Evolutionary conservation across 2,888 invertebrate species (phyloP).

Genomic region (Nesidiocoris tenuis): DNA sequence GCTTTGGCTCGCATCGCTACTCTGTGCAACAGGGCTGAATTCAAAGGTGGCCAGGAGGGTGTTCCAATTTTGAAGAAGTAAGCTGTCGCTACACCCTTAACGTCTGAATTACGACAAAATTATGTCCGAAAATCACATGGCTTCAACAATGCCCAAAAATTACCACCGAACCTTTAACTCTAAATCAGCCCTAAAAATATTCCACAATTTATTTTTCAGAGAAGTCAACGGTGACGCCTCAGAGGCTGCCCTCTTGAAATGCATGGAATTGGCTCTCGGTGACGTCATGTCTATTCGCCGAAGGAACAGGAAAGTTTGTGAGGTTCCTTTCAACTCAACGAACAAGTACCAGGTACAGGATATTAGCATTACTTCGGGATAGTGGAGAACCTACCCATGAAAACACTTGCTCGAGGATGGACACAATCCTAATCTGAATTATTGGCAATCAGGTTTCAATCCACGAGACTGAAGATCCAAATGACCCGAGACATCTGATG

Average conservation of each 20-base stretch:
- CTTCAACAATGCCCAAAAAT: too few relatives aligned
- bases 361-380: too few relatives aligned
- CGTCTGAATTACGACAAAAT: too few relatives aligned
- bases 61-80: conserved; percentile 85
- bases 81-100: too few relatives aligned
- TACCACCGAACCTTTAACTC: too few relatives aligned
- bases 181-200: too few relatives aligned
- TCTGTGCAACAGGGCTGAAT: conserved; percentile 97
- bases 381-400: too few relatives aligned
- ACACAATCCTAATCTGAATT: too few relatives aligned
- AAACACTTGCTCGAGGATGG: too few relatives aligned
- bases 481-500: conserved; percentile 81
- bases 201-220: conserved; percentile 53
- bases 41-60: conserved; percentile 91
- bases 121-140: too few relatives aligned
- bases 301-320: conserved; percentile 84
- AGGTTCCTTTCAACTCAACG: conserved; percentile 93
- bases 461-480: conserved; percentile 89
- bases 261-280: conserved; percentile 87
- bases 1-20: conserved; percentile 92
- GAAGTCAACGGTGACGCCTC: conserved; percentile 94
- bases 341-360: conserved; percentile 96
- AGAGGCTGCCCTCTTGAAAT: conserved; percentile 88
- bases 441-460: too few relatives aligned
- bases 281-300: conserved; percentile 81